phyloP scores from a whole-genome alignment of 1,140 invertebrate genomes.

The Lepidostoma basale region DNA sequence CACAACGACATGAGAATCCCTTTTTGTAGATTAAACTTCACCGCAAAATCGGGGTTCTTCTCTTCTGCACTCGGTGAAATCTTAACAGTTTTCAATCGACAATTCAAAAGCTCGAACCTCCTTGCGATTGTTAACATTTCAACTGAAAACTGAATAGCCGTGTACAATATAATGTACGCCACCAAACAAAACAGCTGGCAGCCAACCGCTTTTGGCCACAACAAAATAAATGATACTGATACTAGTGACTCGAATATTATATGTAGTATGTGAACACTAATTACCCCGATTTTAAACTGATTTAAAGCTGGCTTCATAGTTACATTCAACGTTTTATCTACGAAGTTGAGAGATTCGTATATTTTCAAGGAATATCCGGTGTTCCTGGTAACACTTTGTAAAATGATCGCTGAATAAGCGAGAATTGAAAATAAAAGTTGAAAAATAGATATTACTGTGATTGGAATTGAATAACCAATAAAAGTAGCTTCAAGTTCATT shows the following conservation, averaged over 20 bases:
- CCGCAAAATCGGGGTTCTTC: not conserved
- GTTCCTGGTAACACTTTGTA: not conserved
- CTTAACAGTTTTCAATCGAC: conserved; percentile 1
- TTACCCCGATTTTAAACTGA: not conserved
- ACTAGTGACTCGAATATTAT: not conserved
- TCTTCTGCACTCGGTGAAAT: not conserved
- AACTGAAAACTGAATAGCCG: not conserved
- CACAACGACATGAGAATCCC: conserved; percentile 2
- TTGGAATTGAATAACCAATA: not conserved
- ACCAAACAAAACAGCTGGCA: not conserved
- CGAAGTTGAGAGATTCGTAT: not conserved
- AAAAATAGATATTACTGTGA: not conserved
- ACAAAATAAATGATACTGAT: not conserved
- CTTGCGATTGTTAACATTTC: not conserved
- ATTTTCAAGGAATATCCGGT: conserved; percentile 5
- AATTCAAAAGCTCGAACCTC: conserved; percentile 16
- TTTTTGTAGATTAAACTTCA: conserved; percentile 7
- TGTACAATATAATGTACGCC: not conserved
- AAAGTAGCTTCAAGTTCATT: no score
- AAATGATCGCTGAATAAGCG: not conserved
- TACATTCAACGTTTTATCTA: conserved; percentile 1
- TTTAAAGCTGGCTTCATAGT: not conserved
- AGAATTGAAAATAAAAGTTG: not conserved
- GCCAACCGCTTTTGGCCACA: not conserved
- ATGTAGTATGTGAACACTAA: not conserved